Evolutionary conservation across 1,140 invertebrate genomes (phyloP), one percentile per base, ranked within the genome.

Genomic region (Batillaria attramentaria): DNA sequence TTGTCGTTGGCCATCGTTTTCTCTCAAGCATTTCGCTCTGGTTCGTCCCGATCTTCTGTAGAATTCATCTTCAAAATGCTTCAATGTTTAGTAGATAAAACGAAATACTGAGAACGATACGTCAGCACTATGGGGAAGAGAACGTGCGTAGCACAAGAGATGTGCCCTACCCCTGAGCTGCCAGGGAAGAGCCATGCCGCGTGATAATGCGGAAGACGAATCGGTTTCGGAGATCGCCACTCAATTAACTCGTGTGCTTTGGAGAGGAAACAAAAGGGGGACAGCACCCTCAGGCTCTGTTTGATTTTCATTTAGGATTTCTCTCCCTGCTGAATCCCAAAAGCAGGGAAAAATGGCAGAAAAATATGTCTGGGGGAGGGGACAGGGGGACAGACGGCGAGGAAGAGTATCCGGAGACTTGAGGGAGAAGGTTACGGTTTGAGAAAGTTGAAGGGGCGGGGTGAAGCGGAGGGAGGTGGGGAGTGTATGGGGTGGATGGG

Each of bases 271-370:
- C 68, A 39, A 42, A 62, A 42, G 37, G 6, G 37, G 16, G n/a
- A 33, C 39, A n/a, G 18, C 24, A 10, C 57, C 68, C 41, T 42
- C 37, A 18, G 41, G 68, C 35, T 41, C 28, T 70, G 68, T 70
- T 70, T 70, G 68, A 70, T 39, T 70, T 70, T 70, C 68, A 70
- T 70, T 70, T 70, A 70, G 37, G 37, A 70, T 70, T 42, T 28
- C n/a, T 70, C 68, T 43, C 68, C 39, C 37, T 37, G 39, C 18
- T 16, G 68, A 42, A 42, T 42, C 41, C 37, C 39, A 70, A 68
- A 28, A 68, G 65, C 28, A 35, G 37, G 65, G 37, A 68, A 24
- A 10, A 24, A 50, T n/a, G 68, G 28, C n/a, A 70, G 39, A 24
- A 39, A 70, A 39, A 70, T 33, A 70, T 33, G 39, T n/a, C 39